phyloP scores from a whole-genome alignment of 2,113 vertebrate species.

The Neolamprologus kungweensis region DNA sequence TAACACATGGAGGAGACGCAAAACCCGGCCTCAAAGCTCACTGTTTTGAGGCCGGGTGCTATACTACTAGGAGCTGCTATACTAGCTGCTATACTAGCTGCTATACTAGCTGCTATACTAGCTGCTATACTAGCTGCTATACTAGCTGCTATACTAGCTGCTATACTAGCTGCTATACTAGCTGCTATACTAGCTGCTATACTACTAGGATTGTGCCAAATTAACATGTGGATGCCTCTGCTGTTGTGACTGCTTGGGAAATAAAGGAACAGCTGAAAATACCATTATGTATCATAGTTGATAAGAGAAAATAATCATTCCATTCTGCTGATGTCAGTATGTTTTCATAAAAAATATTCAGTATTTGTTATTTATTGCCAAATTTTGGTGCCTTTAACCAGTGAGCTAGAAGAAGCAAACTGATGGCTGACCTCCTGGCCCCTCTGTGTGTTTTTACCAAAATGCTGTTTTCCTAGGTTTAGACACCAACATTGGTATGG shows the following conservation, averaged over 20 bases:
- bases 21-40: not conserved
- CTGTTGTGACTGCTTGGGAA: not conserved
- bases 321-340: not conserved
- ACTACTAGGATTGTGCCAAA: not conserved
- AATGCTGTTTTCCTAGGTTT: not conserved
- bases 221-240: not conserved
- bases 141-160: not conserved
- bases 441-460: not conserved
- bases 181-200: not conserved
- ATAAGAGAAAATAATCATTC: not conserved
- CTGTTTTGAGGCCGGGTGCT: too few relatives aligned
- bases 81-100: not conserved
- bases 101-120: not conserved
- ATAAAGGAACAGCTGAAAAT: not conserved
- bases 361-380: not conserved
- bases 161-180: not conserved
- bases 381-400: not conserved
- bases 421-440: not conserved
- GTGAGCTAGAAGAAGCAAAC: not conserved
- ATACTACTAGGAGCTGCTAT: too few relatives aligned
- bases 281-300: not conserved
- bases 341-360: not conserved
- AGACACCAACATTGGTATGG: not conserved
- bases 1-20: not conserved
- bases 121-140: not conserved